phyloP scores from a whole-genome alignment of 2,797 vertebrate species.

The Muraenolepis orangiensis region DNA sequence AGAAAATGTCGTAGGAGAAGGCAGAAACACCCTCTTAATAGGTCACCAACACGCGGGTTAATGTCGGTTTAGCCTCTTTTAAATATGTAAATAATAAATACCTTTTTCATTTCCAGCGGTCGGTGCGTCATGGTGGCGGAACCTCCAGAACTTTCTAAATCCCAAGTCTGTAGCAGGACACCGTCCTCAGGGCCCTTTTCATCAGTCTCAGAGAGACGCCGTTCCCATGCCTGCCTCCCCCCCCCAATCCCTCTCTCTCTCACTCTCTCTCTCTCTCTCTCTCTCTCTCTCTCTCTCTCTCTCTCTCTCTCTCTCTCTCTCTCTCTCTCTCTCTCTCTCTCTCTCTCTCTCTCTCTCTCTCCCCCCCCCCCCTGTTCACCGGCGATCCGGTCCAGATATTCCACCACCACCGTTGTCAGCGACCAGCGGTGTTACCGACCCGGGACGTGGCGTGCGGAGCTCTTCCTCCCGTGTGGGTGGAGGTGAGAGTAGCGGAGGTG shows the following conservation, averaged over 20 bases:
- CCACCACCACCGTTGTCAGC: too few species aligned
- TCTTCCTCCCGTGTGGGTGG: neutral
- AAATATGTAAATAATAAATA: slow-evolving; percentile 25
- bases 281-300: too few species aligned
- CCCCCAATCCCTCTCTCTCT: slow-evolving; percentile 10
- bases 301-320: too few species aligned
- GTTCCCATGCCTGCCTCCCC: slow-evolving; percentile 33
- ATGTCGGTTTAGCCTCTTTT: neutral
- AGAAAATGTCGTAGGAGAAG: neutral
- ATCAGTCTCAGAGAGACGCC: slow-evolving; percentile 9
- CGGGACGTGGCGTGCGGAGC: neutral
- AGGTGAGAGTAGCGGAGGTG: neutral
- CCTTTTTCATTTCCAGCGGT: slow-evolving; percentile 59
- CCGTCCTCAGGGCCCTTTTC: slow-evolving; percentile 23
- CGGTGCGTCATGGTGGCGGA: slow-evolving; percentile 59
- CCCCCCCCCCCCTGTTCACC: too few species aligned
- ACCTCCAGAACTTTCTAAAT: slow-evolving; percentile 18
- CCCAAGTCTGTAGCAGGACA: slow-evolving; percentile 15
- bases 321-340: too few species aligned
- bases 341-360: too few species aligned
- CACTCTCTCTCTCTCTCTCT: too few species aligned
- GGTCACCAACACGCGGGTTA: neutral
- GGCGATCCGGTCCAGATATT: too few species aligned
- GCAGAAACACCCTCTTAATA: neutral
- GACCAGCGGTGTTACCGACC: neutral